A percentile compares a stretch with the other conserved stretches of the same genome.
These are phyloP conservation scores for Lophotriccus pileatus DNA, from an alignment of 2,797 vertebrate genomes.

Conservation along the genomic window DNA sequence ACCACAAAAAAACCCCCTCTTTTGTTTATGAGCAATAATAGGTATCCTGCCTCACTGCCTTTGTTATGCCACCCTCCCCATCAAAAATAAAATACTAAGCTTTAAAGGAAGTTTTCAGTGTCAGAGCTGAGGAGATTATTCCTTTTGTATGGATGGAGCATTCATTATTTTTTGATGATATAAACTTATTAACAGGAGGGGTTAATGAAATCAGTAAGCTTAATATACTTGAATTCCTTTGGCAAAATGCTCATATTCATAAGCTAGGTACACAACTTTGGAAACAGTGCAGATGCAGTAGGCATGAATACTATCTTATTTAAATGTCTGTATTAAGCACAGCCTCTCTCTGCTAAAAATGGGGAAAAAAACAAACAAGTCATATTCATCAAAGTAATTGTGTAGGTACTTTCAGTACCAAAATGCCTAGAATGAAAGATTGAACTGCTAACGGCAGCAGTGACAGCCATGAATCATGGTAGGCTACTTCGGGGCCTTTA, in stretches of 20 bases:
- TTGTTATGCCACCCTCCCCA: conserved; percentile 19
- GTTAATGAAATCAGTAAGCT: conserved; percentile 26
- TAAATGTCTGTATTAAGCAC: conserved; percentile 87
- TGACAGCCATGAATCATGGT: conserved; percentile 98
- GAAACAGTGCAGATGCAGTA: conserved; percentile 67
- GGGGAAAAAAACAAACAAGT: conserved; percentile 90
- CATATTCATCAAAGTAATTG: conserved; percentile 99
- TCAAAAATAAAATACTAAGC: conserved; percentile 23
- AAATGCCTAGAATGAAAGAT: conserved; percentile 96
- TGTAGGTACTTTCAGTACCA: conserved; percentile 93
- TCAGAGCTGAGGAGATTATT: conserved; percentile 55
- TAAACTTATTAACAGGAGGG: conserved; percentile 35
- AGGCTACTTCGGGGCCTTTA: conserved; percentile 93
- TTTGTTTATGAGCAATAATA: conserved; percentile 68
- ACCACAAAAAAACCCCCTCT: conserved; percentile 40
- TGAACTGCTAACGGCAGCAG: conserved; percentile 92
- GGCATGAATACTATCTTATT: conserved; percentile 82
- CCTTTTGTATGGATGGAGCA: conserved; percentile 12
- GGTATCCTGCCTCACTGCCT: conserved; percentile 19
- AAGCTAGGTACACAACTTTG: conserved; percentile 69
- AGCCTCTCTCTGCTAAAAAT: conserved; percentile 84
- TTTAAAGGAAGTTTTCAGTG: conserved; percentile 50
- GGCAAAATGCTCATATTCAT: conserved; percentile 57
- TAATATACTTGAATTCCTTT: conserved; percentile 54
- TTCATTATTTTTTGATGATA: conserved; percentile 39